Evolutionary conservation across 2,888 invertebrate species (phyloP).

Genomic region (Aradus depressus): DNA sequence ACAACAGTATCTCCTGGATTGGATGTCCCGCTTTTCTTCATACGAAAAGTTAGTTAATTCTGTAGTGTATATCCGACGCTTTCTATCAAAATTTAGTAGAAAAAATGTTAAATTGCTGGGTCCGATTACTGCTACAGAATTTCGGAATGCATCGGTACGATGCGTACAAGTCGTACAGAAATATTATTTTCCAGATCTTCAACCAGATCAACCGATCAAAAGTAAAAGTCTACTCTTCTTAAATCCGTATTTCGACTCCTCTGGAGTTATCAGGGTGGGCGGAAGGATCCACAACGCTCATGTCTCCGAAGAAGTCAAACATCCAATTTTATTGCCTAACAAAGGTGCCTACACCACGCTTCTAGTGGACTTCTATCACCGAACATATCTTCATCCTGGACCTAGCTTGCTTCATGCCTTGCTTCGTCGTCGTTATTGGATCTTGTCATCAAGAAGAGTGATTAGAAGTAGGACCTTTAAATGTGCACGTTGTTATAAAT

Average conservation of each 20-base stretch:
- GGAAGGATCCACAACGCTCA: slow-evolving; percentile 8
- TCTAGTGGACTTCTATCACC: slow-evolving; percentile 19
- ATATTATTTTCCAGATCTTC: too few relatives aligned
- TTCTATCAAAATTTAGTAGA: too few relatives aligned
- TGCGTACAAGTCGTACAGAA: too few relatives aligned
- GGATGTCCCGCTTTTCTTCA: too few relatives aligned
- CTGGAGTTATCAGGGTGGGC: slow-evolving; percentile 21
- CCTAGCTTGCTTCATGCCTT: background rate
- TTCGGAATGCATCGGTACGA: too few relatives aligned
- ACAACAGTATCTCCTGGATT: too few relatives aligned
- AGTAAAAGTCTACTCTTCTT: too few relatives aligned
- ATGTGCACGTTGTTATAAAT: slow-evolving; percentile 17
- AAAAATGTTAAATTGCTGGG: too few relatives aligned
- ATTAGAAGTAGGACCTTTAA: slow-evolving; percentile 2
- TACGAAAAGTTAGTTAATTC: too few relatives aligned
- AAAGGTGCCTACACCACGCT: slow-evolving; percentile 9
- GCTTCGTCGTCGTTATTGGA: slow-evolving; percentile 8
- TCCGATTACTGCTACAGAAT: too few relatives aligned
- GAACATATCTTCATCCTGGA: slow-evolving; percentile 13
- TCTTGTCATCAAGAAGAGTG: slow-evolving; percentile 8
- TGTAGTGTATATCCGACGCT: too few relatives aligned
- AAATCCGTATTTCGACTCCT: slow-evolving; percentile 2
- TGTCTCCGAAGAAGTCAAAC: background rate
- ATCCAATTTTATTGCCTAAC: slow-evolving; percentile 16
- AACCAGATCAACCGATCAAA: too few relatives aligned